Percentiles rank a stretch among this genome's conserved stretches.
These are phyloP conservation scores for Boloria selene DNA, from an alignment of 2,888 invertebrate species.

Conservation along the genomic window DNA sequence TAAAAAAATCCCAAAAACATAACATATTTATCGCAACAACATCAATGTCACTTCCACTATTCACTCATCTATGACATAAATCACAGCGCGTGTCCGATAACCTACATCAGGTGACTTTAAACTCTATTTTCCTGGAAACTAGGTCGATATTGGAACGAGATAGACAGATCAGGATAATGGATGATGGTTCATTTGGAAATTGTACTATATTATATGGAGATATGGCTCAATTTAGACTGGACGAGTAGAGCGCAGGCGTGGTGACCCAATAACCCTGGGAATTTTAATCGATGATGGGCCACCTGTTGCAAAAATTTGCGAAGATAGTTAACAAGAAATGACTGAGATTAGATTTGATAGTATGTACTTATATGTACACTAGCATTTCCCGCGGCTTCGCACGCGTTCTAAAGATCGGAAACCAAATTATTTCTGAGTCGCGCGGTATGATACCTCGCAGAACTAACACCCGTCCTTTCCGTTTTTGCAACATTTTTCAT, in stretches of 20 bases:
- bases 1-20: too few species aligned
- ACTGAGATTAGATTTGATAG: not conserved
- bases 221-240: constrained; percentile 5
- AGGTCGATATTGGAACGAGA: constrained; percentile 10
- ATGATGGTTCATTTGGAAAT: not conserved
- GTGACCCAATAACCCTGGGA: constrained; percentile 11
- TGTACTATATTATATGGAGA: not conserved
- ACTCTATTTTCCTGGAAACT: constrained; percentile 10
- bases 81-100: constrained; percentile 11
- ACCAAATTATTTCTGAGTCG: too few species aligned
- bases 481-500: too few species aligned
- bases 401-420: too few species aligned
- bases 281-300: constrained; percentile 4
- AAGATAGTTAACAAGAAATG: not conserved
- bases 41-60: not conserved
- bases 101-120: constrained; percentile 3
- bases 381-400: too few species aligned
- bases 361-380: too few species aligned
- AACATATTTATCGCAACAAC: too few species aligned
- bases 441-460: too few species aligned
- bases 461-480: too few species aligned
- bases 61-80: constrained; percentile 10
- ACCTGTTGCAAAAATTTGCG: too few species aligned
- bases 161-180: not conserved
- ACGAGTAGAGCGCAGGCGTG: constrained; percentile 3